Base-by-base conservation (phyloP, 1,140 invertebrate genomes). In the Orius laevigatus region DNA sequence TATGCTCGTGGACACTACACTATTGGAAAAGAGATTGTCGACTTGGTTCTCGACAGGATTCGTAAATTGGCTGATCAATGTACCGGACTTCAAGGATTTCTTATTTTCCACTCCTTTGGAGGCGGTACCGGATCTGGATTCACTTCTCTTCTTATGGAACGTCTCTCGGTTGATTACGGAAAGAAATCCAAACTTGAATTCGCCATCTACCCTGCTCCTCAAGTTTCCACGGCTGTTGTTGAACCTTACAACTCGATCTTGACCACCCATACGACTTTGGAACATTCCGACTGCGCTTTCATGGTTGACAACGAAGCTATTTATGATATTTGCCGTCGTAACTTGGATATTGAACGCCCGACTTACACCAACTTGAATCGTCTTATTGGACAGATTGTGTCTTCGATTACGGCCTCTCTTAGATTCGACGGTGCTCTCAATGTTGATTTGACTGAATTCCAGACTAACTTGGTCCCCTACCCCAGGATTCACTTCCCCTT, bases 371-470 rank as follows among this genome's bases (percentile, higher is more conserved):
- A 85, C 62, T 64, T 87, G 50, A 87, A 87, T 62, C 69, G 84
- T 53, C 69, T 87, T 32, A 85, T 87, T 61, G 81, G 82, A 12
- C 76, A 84, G 66, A 85, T 80, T 70, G 36, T 38, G 3, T 38
- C 36, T 38, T 38, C 36, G 3, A 38, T 38, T 16, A 38, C 36
- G 3, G 36, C 36, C 15, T 38, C 36, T 10, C 36, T 38, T 38
- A n/a, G 36, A 56, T 91, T 91, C 65, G 86, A 90, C 65, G 85
- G 86, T 60, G 84, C 84, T 41, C 70, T 90, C 15, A 91, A 87
- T 65, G 84, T 86, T 47, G 87, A 91, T 63, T 69, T 91, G 45
- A 89, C 83, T 31, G 87, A 92, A 66, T 92, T 91, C 75, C 85
- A 84, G 66, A 87, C 84, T 53, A 87, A 87, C 67, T 75, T 87